Conservation (phyloP, 2,888 invertebrate genomes). For the Plagiodera versicolora region DNA sequence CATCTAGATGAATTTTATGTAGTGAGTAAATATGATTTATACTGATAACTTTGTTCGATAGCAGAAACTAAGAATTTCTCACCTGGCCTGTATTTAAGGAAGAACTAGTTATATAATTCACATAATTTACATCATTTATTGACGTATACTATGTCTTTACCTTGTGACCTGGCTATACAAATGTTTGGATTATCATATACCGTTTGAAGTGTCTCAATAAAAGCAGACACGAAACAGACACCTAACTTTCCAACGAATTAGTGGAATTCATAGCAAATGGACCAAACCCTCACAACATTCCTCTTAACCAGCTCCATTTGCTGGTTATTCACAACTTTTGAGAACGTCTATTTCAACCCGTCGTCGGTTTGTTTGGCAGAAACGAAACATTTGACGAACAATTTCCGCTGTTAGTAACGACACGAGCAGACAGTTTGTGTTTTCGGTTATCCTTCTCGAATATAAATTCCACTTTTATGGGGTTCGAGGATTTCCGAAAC, state of each 20-base stretch:
- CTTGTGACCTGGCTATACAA: too few species aligned
- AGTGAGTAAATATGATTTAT: too few species aligned
- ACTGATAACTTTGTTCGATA: too few species aligned
- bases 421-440: conserved; percentile 34
- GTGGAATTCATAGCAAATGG: conserved; percentile 24
- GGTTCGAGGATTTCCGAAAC: conserved; percentile 45
- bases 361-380: conserved; percentile 37
- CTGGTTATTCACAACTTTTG: conserved; percentile 27
- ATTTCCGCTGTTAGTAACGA: conserved; percentile 34
- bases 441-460: conserved; percentile 39
- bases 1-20: too few species aligned
- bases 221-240: not conserved
- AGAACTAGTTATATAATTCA: too few species aligned
- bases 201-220: not conserved
- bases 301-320: conserved; percentile 32
- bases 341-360: conserved; percentile 24
- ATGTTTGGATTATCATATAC: too few species aligned
- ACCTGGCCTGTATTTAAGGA: too few species aligned
- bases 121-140: too few species aligned
- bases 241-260: not conserved
- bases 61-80: too few species aligned
- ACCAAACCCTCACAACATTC: conserved; percentile 33
- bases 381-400: conserved; percentile 34
- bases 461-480: conserved; percentile 40
- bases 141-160: too few species aligned